Evolutionary conservation across 2,888 invertebrate species (phyloP).

Genomic region (Corythucha ciliata): DNA sequence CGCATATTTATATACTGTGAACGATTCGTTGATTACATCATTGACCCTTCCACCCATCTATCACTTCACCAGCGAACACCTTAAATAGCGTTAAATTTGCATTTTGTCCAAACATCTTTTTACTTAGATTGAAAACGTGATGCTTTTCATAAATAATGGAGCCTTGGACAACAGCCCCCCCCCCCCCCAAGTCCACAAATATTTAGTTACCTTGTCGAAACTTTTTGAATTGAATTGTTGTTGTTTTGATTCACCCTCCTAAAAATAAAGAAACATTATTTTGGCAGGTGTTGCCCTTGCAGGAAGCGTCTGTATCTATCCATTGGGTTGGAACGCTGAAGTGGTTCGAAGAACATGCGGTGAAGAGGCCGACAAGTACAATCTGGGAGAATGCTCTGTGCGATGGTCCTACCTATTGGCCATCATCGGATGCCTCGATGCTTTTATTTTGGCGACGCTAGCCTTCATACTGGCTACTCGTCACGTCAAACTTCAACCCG

Average conservation of each 20-base stretch:
- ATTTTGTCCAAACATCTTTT: too few relatives aligned
- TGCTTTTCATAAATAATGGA: too few relatives aligned
- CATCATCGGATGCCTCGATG: slow-evolving; percentile 79
- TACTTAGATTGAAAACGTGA: too few relatives aligned
- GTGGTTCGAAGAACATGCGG: slow-evolving; percentile 80
- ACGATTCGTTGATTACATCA: too few relatives aligned
- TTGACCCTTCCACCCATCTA: too few relatives aligned
- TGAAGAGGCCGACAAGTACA: slow-evolving; percentile 60
- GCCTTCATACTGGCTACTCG: slow-evolving; percentile 89
- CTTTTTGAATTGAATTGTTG: not conserved
- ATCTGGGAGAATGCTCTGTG: slow-evolving; percentile 73
- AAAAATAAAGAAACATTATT: slow-evolving; percentile 37
- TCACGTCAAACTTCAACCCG: slow-evolving; percentile 75
- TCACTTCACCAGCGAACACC: too few relatives aligned
- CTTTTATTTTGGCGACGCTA: slow-evolving; percentile 72
- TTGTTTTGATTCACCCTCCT: not conserved
- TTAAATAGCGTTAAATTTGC: too few relatives aligned
- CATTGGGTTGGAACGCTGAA: slow-evolving; percentile 82
- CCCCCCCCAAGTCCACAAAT: too few relatives aligned
- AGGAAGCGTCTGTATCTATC: slow-evolving; percentile 78
- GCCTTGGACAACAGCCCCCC: not conserved
- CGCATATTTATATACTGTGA: too few relatives aligned
- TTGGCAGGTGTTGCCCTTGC: slow-evolving; percentile 71
- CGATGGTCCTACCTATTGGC: slow-evolving; percentile 91
- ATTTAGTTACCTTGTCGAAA: too few relatives aligned